Percentiles rank a stretch among this genome's conserved stretches.
phyloP scores from a whole-genome alignment of 2,888 invertebrate species.

The Hanleya hanleyi region DNA sequence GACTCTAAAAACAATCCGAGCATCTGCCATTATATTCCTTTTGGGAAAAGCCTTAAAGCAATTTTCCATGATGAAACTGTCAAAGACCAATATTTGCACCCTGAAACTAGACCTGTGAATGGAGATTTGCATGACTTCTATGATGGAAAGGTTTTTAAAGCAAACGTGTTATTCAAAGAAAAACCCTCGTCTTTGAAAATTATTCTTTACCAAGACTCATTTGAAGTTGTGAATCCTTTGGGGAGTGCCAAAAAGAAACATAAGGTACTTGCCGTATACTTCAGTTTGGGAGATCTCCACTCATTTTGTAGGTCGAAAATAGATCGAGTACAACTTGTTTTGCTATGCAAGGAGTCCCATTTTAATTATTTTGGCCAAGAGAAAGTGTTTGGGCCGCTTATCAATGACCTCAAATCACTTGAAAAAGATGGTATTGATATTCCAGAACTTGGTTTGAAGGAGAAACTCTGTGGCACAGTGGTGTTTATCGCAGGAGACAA shows the following conservation, averaged over 20 bases:
- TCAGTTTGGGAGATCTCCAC: constrained; percentile 17
- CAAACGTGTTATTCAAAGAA: constrained; percentile 13
- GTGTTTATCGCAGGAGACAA: not conserved
- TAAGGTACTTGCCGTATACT: constrained; percentile 30
- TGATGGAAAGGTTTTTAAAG: constrained; percentile 10
- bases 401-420: not conserved
- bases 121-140: constrained; percentile 8
- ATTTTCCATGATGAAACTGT: constrained; percentile 11
- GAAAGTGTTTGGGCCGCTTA: not conserved
- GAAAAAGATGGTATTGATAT: not conserved
- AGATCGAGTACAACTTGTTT: constrained; percentile 16
- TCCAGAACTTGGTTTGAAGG: not conserved
- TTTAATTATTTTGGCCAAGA: constrained; percentile 16
- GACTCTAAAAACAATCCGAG: not conserved
- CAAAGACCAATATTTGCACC: not conserved
- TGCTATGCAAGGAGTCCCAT: constrained; percentile 8
- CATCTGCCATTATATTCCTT: constrained; percentile 20
- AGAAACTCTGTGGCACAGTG: not conserved
- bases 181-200: not conserved
- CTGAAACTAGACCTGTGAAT: not conserved
- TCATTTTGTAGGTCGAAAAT: constrained; percentile 17
- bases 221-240: constrained; percentile 32
- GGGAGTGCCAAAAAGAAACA: constrained; percentile 32
- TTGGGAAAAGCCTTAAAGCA: constrained; percentile 9
- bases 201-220: constrained; percentile 20